Percentiles rank a stretch among this genome's conserved stretches.
Conservation (phyloP, 2,797 vertebrate genomes). For the Melanotaenia boesemani region DNA sequence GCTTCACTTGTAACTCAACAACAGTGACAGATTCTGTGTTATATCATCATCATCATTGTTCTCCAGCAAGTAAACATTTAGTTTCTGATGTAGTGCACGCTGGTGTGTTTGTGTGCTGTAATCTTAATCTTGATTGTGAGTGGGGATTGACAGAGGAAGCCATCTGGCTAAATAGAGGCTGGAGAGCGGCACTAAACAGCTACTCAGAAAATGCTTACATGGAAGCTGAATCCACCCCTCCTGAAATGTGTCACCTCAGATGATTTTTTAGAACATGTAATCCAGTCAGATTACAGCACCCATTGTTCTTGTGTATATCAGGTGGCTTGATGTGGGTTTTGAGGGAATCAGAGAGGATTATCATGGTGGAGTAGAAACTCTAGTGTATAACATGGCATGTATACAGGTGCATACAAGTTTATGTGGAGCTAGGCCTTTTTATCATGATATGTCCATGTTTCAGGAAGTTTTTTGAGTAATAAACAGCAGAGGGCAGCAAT, state of each 20-base stretch:
- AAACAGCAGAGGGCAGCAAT: conserved; percentile 74
- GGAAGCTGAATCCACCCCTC: background rate
- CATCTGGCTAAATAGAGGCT: conserved; percentile 76
- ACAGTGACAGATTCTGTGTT: conserved; percentile 55
- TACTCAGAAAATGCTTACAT: conserved; percentile 22
- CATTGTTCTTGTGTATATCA: background rate
- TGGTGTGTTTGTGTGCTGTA: conserved; percentile 42
- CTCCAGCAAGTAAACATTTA: conserved; percentile 40
- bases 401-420: no score
- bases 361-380: background rate
- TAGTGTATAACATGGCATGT: background rate
- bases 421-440: background rate
- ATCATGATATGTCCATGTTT: background rate
- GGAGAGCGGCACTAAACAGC: conserved; percentile 34
- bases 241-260: background rate
- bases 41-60: conserved; percentile 55
- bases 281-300: conserved; percentile 28
- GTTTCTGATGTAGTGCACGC: conserved; percentile 21
- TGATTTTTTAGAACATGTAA: conserved; percentile 9
- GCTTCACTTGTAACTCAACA: conserved; percentile 84
- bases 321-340: background rate
- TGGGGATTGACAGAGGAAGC: conserved; percentile 71
- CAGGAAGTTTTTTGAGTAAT: background rate
- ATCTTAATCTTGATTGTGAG: conserved; percentile 84
- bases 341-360: conserved; percentile 50